Base-by-base conservation (phyloP, 2,113 vertebrate species). In the Datnioides undecimradiatus region DNA sequence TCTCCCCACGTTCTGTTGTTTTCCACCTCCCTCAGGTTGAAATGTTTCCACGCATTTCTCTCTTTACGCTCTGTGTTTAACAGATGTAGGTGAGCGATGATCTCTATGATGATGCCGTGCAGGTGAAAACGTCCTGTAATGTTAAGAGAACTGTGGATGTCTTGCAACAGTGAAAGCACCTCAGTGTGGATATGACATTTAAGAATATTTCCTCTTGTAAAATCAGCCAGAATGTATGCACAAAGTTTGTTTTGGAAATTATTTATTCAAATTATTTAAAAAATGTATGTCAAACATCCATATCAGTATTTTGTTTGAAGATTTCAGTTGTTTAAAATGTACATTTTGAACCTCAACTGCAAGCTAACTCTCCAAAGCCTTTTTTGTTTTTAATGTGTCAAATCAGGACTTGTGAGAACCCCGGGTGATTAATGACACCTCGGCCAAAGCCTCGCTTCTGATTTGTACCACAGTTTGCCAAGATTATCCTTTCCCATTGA, bases 181-280 rank as follows among this genome's bases (percentile, higher is more conserved):
- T 88, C 58, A 27, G 59, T 71, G 84, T 90, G 89, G 73, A 76
- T 84, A 36, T 69, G 64, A 83, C 34, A 59, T 75, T 76, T 72
- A 77, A 86, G 65, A 88, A 82, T 63, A 76, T 59, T 78, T 88
- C 71, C 83, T 79, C 80, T 80, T 81, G 75, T 83, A 25, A 83
- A 86, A 90, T 93, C 91, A 91, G 89, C 85, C 70, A 81, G 93
- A 94, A 90, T 94, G 90, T 93, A 92, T 88, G 90, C 91, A 93
- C 89, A 92, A 92, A 89, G 55, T 82, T 83, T 78, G 79, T 91
- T 92, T 91, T 34, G 82, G 70, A 87, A 88, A 90, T 87, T 93
- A 94, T 93, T 94, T 93, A 95, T 95, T 95, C 90, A 93, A 93
- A 93, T 92, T 92, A 95, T 93, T 93, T 92, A 94, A 94, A 73